These are phyloP conservation scores for Epizoanthus stellaris DNA, from an alignment of 92 coral and sea anemone species.

Conservation along the genomic window DNA sequence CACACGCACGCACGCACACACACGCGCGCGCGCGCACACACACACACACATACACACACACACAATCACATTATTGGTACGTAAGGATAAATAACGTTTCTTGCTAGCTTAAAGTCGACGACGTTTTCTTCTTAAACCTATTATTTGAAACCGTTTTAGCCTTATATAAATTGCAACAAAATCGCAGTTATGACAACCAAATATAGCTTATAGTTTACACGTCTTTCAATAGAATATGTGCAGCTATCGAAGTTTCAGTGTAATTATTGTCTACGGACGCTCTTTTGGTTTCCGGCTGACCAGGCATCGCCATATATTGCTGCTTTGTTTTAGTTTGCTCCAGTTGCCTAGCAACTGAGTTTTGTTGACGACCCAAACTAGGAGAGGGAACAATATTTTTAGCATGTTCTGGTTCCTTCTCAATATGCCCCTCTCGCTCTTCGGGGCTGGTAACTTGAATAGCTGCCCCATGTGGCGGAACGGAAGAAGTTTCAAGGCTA, in stretches of 20 bases:
- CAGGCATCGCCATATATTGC: background rate
- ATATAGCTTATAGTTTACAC: background rate
- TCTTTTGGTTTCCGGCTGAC: background rate
- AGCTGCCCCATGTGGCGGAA: background rate
- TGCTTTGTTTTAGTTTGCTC: background rate
- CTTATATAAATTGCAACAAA: too few species aligned
- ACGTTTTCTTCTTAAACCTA: too few species aligned
- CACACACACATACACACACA: too few species aligned
- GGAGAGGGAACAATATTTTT: background rate
- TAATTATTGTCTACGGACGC: background rate
- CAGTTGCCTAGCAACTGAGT: background rate
- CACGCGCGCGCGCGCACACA: too few species aligned
- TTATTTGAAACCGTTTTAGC: too few species aligned
- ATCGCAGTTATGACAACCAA: too few species aligned
- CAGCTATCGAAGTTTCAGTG: background rate
- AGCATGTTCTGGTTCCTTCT: background rate
- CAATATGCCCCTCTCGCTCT: background rate
- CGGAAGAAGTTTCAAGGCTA: background rate
- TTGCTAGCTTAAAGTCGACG: too few species aligned
- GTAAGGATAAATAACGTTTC: too few species aligned
- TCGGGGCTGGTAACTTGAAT: background rate
- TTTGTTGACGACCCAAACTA: background rate
- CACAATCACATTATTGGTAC: too few species aligned
- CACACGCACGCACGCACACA: too few species aligned
- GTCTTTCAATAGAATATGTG: background rate